phyloP scores from a whole-genome alignment of 1,140 invertebrate species.

The Proctacanthus coquilletti region DNA sequence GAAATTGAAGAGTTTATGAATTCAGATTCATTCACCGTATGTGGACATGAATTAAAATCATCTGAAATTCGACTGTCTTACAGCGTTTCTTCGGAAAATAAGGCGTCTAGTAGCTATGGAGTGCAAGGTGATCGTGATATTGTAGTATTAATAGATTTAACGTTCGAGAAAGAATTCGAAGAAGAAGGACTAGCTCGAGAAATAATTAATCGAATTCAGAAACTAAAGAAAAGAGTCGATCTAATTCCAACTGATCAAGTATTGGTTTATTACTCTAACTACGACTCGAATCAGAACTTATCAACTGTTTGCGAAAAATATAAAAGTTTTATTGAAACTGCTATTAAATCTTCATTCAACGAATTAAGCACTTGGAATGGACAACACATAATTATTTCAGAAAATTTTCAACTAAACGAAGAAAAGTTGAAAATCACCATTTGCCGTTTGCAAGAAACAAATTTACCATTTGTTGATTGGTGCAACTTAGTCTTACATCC shows the following conservation, averaged over 20 bases:
- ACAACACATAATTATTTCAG: no score
- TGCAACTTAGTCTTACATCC: no score
- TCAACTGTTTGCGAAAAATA: no score
- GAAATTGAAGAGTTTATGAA: constrained; percentile 59
- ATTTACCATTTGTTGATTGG: no score
- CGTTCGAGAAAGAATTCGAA: constrained; percentile 67
- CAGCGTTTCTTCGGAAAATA: constrained; percentile 36
- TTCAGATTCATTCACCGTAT: constrained; percentile 49
- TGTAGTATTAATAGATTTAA: constrained; percentile 52
- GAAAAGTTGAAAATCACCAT: no score
- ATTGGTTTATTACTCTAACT: no score
- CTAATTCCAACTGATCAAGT: constrained; percentile 79
- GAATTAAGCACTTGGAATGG: no score
- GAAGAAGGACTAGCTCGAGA: constrained; percentile 82
- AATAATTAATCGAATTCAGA: constrained; percentile 87
- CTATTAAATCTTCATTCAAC: no score
- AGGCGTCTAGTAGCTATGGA: constrained; percentile 43
- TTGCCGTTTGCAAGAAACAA: no score
- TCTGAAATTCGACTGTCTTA: constrained; percentile 74
- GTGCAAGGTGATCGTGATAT: constrained; percentile 71
- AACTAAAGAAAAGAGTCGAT: constrained; percentile 80
- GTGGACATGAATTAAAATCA: constrained; percentile 54
- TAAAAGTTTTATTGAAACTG: no score
- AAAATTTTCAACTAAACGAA: no score
- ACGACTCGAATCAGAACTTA: no score